Base-by-base conservation (phyloP, 2,888 invertebrate species). In the Emmelina monodactyla region DNA sequence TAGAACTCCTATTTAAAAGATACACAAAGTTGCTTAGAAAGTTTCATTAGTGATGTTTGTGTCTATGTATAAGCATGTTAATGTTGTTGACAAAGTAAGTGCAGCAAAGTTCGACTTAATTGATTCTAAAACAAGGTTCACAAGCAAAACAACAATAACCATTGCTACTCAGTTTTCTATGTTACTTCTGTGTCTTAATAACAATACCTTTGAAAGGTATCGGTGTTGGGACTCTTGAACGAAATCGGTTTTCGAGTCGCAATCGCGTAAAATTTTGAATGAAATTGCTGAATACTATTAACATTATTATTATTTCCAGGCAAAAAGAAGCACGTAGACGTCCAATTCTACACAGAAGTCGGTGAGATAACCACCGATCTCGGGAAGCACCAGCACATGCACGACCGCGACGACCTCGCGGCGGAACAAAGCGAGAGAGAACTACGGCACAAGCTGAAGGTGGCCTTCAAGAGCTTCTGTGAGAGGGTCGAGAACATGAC, bases 371-470 rank as follows among this genome's bases (percentile, higher is more conserved):
- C 98, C 0, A 99, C 99, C 0, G 99, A 99, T 82, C 83, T 99
- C 53, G 98, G 98, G 30, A 99, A 99, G 69, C 97, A 98, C 67
- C 98, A 99, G 64, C 97, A 99, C 69, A 98, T 99, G 97, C 98
- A 99, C 66, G 99, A 99, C 75, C 84, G 98, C 29, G 99, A 99
- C 68, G 99, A 99, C 80, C 82, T 99, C 39, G 96, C 97, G 1
- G 97, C 98, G 4, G 99, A 99, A 75, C 99, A 99, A 80, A 94
- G 97, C 35, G 99, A 99, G 72, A 82, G 98, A 33, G 99, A 99
- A 58, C 82, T 99, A 46, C 82, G 99, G 16, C 94, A 97, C 64
- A 97, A 97, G 59, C 82, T 99, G 36, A 99, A 98, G 70, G 91
- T 94, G 1, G 97, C 98, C 9, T 99, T 99, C 78, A 97, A 95